A percentile compares a stretch with the other conserved stretches of the same genome.
phyloP scores from a whole-genome alignment of 30 jellyfish, hydroid and myxozoan species.

The Rhopilema esculentum region DNA sequence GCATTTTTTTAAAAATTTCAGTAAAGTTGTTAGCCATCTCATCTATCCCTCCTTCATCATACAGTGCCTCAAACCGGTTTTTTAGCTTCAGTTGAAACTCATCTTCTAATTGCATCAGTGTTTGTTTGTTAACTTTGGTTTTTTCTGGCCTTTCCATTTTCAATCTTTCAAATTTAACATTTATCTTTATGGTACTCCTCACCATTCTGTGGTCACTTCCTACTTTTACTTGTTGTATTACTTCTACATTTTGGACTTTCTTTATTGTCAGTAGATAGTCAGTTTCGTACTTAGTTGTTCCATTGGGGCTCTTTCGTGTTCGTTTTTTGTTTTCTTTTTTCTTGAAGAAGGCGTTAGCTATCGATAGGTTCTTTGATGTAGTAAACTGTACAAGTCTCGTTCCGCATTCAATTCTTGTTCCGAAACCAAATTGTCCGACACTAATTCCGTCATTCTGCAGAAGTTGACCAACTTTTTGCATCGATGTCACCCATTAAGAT shows the following conservation, averaged over 20 bases:
- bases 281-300: neutral
- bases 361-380: neutral
- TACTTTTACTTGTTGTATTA: neutral
- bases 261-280: neutral
- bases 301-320: constrained; percentile 31
- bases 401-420: neutral
- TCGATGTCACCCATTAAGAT: constrained; percentile 38
- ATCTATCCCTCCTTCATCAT: neutral
- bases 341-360: neutral
- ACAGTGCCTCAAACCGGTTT: neutral
- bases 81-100: neutral
- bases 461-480: too few relatives aligned
- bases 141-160: neutral
- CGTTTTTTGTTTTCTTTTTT: constrained; percentile 1
- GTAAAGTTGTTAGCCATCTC: constrained; percentile 1
- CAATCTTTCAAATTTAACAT: neutral
- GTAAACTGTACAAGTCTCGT: neutral
- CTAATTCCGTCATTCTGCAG: neutral
- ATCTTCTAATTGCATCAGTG: neutral
- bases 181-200: neutral
- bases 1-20: constrained; percentile 17
- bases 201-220: constrained; percentile 42
- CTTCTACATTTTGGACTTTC: constrained; percentile 8
- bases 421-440: neutral
- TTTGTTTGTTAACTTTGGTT: neutral